Conservation (phyloP, 2,113 vertebrate species). For the Notechis scutatus region DNA sequence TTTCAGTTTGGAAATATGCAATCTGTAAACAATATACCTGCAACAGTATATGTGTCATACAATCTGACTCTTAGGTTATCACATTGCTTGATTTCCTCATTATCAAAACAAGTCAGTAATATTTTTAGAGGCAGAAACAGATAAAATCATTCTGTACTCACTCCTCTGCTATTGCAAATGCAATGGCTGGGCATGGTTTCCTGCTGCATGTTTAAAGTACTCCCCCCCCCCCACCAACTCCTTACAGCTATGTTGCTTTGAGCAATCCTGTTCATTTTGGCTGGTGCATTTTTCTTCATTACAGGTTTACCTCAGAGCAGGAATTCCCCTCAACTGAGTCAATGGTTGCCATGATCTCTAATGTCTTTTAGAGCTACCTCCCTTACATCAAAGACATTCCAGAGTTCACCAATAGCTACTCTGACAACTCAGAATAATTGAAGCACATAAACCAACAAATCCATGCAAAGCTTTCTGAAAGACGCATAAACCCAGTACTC, state of each 20-base stretch:
- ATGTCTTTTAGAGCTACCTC: neutral
- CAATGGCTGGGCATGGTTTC: neutral
- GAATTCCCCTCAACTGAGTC: neutral
- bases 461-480: neutral
- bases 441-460: neutral
- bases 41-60: neutral
- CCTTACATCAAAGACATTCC: neutral
- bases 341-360: neutral
- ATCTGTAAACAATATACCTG: neutral
- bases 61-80: neutral
- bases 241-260: neutral
- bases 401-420: neutral
- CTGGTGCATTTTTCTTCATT: neutral
- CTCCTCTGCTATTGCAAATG: neutral
- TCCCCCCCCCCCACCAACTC: accelerated
- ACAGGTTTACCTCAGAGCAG: neutral
- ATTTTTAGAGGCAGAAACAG: neutral
- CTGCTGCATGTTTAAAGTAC: neutral
- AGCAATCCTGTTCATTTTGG: neutral
- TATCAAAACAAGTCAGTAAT: neutral
- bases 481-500: neutral
- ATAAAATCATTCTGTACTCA: neutral
- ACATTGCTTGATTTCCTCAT: neutral
- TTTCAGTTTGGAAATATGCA: neutral
- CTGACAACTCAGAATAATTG: neutral